Conservation (phyloP, 2,113 vertebrate species). For the Anthoscopus minutus region DNA sequence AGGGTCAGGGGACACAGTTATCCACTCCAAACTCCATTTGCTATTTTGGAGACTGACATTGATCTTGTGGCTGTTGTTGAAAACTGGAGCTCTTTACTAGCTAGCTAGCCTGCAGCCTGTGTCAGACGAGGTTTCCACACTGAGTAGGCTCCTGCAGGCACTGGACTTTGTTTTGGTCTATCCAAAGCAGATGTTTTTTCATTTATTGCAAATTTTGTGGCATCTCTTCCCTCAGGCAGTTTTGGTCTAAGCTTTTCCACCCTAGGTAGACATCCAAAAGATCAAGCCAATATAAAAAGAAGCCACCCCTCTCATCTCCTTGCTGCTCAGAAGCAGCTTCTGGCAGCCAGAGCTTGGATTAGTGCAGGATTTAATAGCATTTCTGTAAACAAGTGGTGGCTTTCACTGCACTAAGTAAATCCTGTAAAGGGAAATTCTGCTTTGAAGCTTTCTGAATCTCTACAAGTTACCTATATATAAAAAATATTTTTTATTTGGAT, state of each 20-base stretch:
- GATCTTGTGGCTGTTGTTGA: not conserved
- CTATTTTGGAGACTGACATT: not conserved
- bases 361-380: not conserved
- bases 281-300: not conserved
- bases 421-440: not conserved
- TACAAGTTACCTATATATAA: not conserved
- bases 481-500: not conserved
- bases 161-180: not conserved
- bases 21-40: not conserved
- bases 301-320: not conserved
- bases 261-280: not conserved
- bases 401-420: not conserved
- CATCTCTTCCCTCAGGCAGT: not conserved
- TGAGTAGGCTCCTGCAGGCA: not conserved
- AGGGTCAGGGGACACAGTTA: not conserved
- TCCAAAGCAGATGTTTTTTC: not conserved
- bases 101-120: not conserved
- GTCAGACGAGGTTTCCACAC: not conserved
- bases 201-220: not conserved
- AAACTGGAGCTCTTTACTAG: not conserved
- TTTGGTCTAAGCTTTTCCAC: not conserved
- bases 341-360: not conserved
- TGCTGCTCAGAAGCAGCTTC: not conserved
- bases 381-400: not conserved
- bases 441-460: not conserved